Evolutionary conservation across 2,888 invertebrate genomes (phyloP).

Genomic region (Hyalella azteca): DNA sequence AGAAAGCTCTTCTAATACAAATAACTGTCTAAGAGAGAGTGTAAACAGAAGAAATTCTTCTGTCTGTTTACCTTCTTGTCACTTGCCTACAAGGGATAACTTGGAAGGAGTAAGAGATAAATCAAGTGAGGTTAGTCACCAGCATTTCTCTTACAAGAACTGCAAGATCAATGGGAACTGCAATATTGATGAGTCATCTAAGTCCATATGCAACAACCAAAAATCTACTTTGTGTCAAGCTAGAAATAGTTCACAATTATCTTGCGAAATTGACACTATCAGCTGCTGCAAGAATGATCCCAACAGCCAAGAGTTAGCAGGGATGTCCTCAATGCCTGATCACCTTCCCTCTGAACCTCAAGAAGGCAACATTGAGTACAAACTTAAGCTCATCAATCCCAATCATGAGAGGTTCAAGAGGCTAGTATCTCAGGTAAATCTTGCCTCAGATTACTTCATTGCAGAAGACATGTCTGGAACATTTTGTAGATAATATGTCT

Average conservation of each 20-base stretch:
- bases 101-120: background rate
- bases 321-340: conserved; percentile 49
- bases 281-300: background rate
- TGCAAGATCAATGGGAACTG: background rate
- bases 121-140: background rate
- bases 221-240: too few species aligned
- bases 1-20: background rate
- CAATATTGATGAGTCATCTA: too few species aligned
- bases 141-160: background rate
- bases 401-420: conserved; percentile 92
- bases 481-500: too few species aligned
- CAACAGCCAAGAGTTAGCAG: conserved; percentile 39
- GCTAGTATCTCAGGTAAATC: conserved; percentile 91
- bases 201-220: too few species aligned
- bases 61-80: background rate
- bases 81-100: background rate
- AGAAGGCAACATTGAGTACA: conserved; percentile 95
- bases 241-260: too few species aligned
- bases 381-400: conserved; percentile 90
- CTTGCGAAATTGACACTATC: background rate
- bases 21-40: background rate
- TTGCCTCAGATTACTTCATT: conserved; percentile 12
- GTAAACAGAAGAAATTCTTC: background rate
- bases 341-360: conserved; percentile 86
- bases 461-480: too few species aligned